A percentile compares a stretch with the other conserved stretches of the same genome.
These are phyloP conservation scores for Echinops telfairi DNA, from an alignment of 2,113 vertebrate species.

Conservation along the genomic window DNA sequence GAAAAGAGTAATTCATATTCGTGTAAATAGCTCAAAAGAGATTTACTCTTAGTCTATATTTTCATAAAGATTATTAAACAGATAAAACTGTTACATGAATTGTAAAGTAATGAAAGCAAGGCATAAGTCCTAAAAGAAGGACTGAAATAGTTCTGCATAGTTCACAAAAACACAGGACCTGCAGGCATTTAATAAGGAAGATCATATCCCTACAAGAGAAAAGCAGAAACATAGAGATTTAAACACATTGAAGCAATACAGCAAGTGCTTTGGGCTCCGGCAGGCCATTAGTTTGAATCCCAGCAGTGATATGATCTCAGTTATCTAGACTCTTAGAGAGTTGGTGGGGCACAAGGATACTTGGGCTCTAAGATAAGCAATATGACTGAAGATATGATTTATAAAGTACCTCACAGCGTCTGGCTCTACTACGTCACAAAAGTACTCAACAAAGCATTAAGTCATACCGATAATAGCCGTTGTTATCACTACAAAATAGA, in stretches of 20 bases:
- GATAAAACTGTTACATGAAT: background rate
- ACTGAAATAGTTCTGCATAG: background rate
- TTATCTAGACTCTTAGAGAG: background rate
- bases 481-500: background rate
- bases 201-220: conserved; percentile 15
- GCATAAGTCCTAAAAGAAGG: background rate
- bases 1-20: conserved; percentile 20
- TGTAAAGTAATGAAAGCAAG: background rate
- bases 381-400: background rate
- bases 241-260: background rate
- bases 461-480: background rate
- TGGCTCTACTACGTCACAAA: conserved; percentile 7
- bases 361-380: background rate
- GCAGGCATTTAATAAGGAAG: background rate
- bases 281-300: background rate
- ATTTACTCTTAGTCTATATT: conserved; percentile 29
- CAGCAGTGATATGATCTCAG: background rate
- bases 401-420: background rate
- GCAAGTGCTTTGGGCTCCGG: background rate
- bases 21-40: conserved; percentile 36
- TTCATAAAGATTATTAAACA: conserved; percentile 37
- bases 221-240: background rate
- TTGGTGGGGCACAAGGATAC: background rate
- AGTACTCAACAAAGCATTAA: background rate
- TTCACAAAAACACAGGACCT: conserved; percentile 20